These are phyloP conservation scores for Anarrhichthys ocellatus DNA, from an alignment of 2,113 vertebrate genomes.

Conservation along the genomic window DNA sequence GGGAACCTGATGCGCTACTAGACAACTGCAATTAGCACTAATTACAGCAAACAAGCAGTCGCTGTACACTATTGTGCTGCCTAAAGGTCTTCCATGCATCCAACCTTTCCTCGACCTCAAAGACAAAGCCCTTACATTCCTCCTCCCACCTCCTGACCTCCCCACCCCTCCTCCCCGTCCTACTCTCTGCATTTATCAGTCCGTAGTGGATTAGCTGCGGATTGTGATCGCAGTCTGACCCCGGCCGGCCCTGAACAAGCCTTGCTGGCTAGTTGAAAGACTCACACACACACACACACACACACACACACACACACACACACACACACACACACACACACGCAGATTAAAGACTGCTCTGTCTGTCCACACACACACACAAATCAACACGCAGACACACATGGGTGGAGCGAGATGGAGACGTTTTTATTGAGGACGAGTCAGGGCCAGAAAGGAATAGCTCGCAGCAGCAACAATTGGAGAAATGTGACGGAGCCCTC, in stretches of 20 bases:
- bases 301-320: constrained; percentile 35
- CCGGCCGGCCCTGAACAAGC: constrained; percentile 42
- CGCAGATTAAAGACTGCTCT: neutral
- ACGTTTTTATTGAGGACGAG: constrained; percentile 35
- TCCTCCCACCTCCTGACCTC: neutral
- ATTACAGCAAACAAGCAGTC: constrained; percentile 1
- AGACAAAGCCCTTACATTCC: constrained; percentile 3
- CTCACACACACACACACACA: constrained; percentile 30
- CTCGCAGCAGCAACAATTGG: constrained; percentile 10
- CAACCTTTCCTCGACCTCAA: neutral
- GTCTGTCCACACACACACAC: constrained; percentile 24
- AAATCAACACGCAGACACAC: constrained; percentile 14
- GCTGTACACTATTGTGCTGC: neutral
- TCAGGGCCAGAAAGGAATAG: constrained; percentile 30
- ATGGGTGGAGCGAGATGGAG: neutral
- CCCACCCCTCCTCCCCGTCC: constrained; percentile 10
- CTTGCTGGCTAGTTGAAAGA: constrained; percentile 72
- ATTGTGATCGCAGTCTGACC: constrained; percentile 67
- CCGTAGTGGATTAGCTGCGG: constrained; percentile 64
- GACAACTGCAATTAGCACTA: neutral
- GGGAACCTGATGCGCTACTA: neutral
- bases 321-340: constrained; percentile 35
- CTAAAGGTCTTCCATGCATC: neutral
- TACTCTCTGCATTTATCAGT: constrained; percentile 58
- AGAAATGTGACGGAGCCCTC: constrained; percentile 50